These are phyloP conservation scores for Nannoperca australis DNA, from an alignment of 2,797 vertebrate species.

Conservation along the genomic window DNA sequence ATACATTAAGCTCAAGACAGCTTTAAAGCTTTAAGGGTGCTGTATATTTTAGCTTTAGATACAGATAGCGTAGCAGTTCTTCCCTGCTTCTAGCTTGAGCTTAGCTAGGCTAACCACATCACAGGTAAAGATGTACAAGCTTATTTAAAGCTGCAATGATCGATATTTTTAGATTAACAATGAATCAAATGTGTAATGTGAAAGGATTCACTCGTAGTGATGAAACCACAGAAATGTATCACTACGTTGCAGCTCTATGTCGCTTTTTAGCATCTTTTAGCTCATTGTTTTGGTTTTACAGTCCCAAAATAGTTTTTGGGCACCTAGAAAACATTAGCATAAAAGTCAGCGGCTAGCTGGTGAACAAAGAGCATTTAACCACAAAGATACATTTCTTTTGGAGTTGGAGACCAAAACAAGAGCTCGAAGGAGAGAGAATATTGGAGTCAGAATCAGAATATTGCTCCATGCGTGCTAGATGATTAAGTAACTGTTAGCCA, in stretches of 20 bases:
- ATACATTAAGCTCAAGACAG: background rate
- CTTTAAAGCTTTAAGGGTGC: background rate
- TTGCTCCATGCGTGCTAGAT: background rate
- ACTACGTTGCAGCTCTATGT: background rate
- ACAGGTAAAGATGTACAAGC: background rate
- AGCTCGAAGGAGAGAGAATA: no score
- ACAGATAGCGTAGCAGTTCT: background rate
- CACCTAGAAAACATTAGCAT: background rate
- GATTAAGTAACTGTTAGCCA: background rate
- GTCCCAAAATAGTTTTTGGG: background rate
- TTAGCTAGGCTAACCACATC: constrained; percentile 3
- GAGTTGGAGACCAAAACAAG: background rate
- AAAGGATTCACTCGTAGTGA: background rate
- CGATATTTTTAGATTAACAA: background rate
- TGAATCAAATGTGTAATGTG: background rate
- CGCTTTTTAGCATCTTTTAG: background rate
- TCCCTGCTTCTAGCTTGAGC: background rate
- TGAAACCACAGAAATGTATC: background rate
- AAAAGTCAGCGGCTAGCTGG: background rate
- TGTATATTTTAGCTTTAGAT: background rate
- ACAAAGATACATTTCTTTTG: background rate
- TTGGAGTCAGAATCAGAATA: background rate
- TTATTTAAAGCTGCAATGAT: background rate
- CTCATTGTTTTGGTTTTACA: background rate
- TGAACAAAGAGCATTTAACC: background rate